Evolutionary conservation across 2,113 vertebrate species (phyloP).

Genomic region (Hypanus sabinus): DNA sequence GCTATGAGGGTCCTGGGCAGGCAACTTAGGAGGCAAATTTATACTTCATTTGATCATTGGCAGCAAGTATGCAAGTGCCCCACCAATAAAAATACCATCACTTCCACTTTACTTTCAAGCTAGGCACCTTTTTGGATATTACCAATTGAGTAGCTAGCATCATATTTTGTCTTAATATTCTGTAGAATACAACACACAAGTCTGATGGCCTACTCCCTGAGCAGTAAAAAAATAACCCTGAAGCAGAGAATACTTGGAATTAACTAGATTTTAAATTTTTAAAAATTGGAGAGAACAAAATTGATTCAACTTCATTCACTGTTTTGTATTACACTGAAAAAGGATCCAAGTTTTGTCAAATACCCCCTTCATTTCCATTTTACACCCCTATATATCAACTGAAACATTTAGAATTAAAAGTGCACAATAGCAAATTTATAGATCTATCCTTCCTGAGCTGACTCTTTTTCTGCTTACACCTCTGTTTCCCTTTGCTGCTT

Average conservation of each 20-base stretch:
- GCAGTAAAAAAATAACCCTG: neutral
- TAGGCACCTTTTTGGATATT: neutral
- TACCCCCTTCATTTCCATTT: neutral
- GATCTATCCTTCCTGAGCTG: neutral
- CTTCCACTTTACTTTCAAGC: no score
- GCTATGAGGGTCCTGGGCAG: no score
- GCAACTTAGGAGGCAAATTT: no score
- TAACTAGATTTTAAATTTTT: neutral
- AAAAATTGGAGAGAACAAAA: neutral
- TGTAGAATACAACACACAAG: no score
- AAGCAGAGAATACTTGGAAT: neutral
- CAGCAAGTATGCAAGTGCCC: no score
- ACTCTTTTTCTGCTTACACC: neutral
- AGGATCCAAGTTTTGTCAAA: neutral
- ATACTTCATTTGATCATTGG: no score
- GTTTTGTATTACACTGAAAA: neutral
- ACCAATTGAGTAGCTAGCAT: neutral
- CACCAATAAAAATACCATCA: no score
- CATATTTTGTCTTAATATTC: neutral
- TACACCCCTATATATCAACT: neutral
- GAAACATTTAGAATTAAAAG: neutral
- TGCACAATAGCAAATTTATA: neutral
- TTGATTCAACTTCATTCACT: neutral
- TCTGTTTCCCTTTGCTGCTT: neutral
- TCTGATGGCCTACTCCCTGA: neutral